phyloP scores from a whole-genome alignment of 2,797 vertebrate species.

The Hapalemur alaotrensis region DNA sequence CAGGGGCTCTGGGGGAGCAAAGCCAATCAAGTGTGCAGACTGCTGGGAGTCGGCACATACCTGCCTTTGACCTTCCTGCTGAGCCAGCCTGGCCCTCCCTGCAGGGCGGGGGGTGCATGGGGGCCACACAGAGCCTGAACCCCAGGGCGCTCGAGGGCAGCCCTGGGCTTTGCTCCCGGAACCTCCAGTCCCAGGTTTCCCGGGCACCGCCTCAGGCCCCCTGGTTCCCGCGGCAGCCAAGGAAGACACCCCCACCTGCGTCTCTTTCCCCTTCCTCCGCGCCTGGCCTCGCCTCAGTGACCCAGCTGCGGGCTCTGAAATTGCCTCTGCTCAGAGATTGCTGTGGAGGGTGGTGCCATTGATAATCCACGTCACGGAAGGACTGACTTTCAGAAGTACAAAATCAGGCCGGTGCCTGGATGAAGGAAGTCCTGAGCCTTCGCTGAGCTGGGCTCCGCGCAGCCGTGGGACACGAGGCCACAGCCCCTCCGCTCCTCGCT shows the following conservation, averaged over 20 bases:
- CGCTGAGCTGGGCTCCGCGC: background rate
- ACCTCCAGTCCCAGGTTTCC: background rate
- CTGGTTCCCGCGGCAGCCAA: constrained; percentile 41
- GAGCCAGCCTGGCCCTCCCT: accelerated
- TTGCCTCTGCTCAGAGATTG: constrained; percentile 40
- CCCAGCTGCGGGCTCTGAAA: background rate
- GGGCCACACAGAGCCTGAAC: background rate
- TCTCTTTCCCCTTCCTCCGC: background rate
- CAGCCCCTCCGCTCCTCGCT: background rate
- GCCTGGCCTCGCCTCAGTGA: background rate
- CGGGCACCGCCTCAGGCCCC: background rate
- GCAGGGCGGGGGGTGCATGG: accelerated
- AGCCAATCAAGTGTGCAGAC: background rate
- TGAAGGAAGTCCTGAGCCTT: background rate
- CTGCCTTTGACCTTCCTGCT: background rate
- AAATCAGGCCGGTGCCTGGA: background rate
- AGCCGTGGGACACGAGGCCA: background rate
- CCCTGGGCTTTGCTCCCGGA: background rate
- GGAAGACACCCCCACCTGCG: background rate
- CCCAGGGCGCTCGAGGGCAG: accelerated
- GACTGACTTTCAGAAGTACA: constrained; percentile 69
- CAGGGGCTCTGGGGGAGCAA: background rate
- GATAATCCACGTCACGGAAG: constrained; percentile 4
- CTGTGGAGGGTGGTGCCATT: background rate
- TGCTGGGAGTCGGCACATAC: background rate